Conservation (phyloP, 2,888 invertebrate species). For the Proisotoma minuta region DNA sequence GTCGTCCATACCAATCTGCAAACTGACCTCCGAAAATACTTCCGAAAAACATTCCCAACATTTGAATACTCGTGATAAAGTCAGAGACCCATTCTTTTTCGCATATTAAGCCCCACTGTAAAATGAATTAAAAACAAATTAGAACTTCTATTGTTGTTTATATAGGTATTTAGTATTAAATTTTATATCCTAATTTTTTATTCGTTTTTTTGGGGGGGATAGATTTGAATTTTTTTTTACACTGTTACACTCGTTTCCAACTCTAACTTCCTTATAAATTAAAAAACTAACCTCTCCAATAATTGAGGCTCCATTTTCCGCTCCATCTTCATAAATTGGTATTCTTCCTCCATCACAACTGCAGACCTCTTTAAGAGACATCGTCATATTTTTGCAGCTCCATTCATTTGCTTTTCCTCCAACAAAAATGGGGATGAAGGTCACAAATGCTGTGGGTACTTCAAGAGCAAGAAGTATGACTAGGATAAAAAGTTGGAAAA, state of each 20-base stretch:
- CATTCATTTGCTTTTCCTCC: not conserved
- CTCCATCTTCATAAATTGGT: not conserved
- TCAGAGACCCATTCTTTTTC: constrained; percentile 34
- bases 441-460: constrained; percentile 37
- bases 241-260: too few relatives aligned
- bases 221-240: too few relatives aligned
- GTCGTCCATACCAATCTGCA: constrained; percentile 39
- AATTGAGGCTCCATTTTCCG: not conserved
- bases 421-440: constrained; percentile 19
- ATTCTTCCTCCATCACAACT: not conserved
- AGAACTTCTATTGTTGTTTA: not conserved
- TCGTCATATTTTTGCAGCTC: constrained; percentile 5
- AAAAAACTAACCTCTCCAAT: not conserved
- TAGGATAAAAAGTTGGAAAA: constrained; percentile 24
- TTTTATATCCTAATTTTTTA: too few relatives aligned
- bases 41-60: constrained; percentile 36
- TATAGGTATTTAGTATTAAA: not conserved
- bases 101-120: constrained; percentile 37
- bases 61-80: constrained; percentile 38
- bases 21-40: constrained; percentile 24
- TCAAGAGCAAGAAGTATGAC: constrained; percentile 23
- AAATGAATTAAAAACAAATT: not conserved
- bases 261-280: not conserved
- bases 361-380: not conserved
- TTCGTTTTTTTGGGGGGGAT: too few relatives aligned